Evolutionary conservation across 2,113 vertebrate species (phyloP).

Genomic region (Sylvia atricapilla): DNA sequence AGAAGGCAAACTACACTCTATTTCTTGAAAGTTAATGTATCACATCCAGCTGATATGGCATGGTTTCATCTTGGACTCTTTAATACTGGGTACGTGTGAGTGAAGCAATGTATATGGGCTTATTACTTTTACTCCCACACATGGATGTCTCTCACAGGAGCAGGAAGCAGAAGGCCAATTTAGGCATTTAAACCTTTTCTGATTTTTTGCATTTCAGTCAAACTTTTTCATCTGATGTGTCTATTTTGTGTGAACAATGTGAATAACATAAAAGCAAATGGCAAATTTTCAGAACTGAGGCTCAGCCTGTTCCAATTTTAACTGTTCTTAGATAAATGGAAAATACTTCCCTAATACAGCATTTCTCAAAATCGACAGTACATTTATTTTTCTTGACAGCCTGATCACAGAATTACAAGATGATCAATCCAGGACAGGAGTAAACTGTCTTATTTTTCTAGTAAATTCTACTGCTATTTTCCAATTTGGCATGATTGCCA

Average conservation of each 20-base stretch:
- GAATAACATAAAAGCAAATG: not conserved
- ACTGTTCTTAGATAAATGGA: not conserved
- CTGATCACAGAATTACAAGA: not conserved
- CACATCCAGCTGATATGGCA: not conserved
- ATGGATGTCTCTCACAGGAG: not conserved
- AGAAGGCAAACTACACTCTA: not conserved
- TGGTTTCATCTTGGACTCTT: not conserved
- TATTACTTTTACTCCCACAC: not conserved
- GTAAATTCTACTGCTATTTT: slow-evolving; percentile 1
- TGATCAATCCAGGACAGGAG: not conserved
- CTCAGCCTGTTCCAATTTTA: not conserved
- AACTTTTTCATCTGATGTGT: not conserved
- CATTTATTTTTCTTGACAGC: slow-evolving; percentile 10
- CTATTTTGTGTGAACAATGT: not conserved
- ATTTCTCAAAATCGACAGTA: not conserved
- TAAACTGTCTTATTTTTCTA: not conserved
- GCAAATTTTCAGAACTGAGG: not conserved
- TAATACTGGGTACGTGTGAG: not conserved
- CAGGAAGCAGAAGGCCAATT: not conserved
- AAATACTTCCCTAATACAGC: not conserved
- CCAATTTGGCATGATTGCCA: not conserved
- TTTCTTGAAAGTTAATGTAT: not conserved
- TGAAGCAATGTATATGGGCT: not conserved
- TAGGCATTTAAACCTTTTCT: not conserved
- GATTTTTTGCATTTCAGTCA: not conserved